Percentiles rank a stretch among this genome's conserved stretches.
Evolutionary conservation across 92 coral and sea anemone genomes (phyloP).

Genomic region (Muricea muricata): DNA sequence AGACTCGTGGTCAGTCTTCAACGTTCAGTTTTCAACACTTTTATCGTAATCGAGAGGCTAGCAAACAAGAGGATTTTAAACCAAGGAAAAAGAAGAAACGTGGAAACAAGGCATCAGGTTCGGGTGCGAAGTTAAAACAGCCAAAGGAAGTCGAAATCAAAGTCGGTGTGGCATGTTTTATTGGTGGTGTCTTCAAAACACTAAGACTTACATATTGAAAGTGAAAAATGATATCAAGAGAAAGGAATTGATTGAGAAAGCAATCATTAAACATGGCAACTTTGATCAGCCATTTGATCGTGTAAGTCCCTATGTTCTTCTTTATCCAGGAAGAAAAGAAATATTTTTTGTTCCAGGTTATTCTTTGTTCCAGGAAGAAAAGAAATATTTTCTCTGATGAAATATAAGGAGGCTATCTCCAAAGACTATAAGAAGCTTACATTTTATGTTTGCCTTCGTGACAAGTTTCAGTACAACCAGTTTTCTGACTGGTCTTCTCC

Average conservation of each 20-base stretch:
- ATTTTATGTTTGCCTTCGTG: slow-evolving; percentile 59
- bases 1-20: slow-evolving; percentile 20
- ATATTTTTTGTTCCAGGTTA: slow-evolving; percentile 67
- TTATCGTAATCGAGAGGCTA: slow-evolving; percentile 52
- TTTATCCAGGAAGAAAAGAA: slow-evolving; percentile 85
- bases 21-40: slow-evolving; percentile 65
- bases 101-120: background rate
- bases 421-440: slow-evolving; percentile 75
- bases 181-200: slow-evolving; percentile 69
- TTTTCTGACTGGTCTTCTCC: slow-evolving; percentile 10
- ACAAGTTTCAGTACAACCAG: slow-evolving; percentile 34
- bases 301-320: slow-evolving; percentile 55
- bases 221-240: slow-evolving; percentile 56
- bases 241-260: slow-evolving; percentile 65
- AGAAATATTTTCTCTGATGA: slow-evolving; percentile 52
- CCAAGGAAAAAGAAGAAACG: slow-evolving; percentile 37
- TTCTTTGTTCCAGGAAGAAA: slow-evolving; percentile 64
- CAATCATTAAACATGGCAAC: slow-evolving; percentile 59
- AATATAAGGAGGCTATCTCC: slow-evolving; percentile 67
- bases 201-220: slow-evolving; percentile 62
- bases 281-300: slow-evolving; percentile 70
- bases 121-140: slow-evolving; percentile 8
- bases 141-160: slow-evolving; percentile 68
- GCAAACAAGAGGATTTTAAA: slow-evolving; percentile 40
- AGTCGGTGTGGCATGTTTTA: slow-evolving; percentile 65